Evolutionary conservation across 1,140 invertebrate species (phyloP).

Genomic region (Listronotus oregonensis): DNA sequence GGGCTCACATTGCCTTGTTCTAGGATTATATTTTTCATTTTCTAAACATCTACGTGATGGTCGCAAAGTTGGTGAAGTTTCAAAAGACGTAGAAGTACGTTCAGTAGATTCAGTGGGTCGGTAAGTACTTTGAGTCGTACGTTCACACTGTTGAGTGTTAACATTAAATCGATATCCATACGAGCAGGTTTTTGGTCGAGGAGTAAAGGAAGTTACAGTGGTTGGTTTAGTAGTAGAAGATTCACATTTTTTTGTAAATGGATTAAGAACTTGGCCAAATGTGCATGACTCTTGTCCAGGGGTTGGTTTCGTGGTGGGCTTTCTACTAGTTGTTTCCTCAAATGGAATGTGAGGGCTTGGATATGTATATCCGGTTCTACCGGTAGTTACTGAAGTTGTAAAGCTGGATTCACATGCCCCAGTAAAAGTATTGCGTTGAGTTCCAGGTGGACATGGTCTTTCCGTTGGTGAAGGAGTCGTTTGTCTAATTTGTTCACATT

Average conservation of each 20-base stretch:
- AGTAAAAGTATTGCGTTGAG: no score
- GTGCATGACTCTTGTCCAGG: background rate
- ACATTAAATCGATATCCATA: conserved; percentile 2
- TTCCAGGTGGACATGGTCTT: no score
- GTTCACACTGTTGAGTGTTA: conserved; percentile 10
- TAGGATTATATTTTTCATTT: conserved; percentile 2
- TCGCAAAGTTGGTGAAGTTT: conserved; percentile 11
- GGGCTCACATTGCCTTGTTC: background rate
- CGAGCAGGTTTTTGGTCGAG: background rate
- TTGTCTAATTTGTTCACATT: background rate
- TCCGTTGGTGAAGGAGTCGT: background rate
- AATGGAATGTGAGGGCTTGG: background rate
- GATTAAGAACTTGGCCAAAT: background rate
- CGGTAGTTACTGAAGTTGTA: background rate
- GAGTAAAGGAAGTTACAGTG: background rate
- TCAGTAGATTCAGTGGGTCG: background rate
- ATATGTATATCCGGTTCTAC: conserved; percentile 27
- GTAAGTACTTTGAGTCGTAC: no score
- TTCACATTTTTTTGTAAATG: background rate
- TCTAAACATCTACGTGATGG: background rate
- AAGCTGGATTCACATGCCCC: conserved; percentile 9
- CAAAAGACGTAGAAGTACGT: conserved; percentile 16
- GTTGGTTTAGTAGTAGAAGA: background rate
- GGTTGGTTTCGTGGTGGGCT: background rate
- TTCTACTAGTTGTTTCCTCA: conserved; percentile 7